phyloP scores from a whole-genome alignment of 2,113 vertebrate species.

The Talpa occidentalis region DNA sequence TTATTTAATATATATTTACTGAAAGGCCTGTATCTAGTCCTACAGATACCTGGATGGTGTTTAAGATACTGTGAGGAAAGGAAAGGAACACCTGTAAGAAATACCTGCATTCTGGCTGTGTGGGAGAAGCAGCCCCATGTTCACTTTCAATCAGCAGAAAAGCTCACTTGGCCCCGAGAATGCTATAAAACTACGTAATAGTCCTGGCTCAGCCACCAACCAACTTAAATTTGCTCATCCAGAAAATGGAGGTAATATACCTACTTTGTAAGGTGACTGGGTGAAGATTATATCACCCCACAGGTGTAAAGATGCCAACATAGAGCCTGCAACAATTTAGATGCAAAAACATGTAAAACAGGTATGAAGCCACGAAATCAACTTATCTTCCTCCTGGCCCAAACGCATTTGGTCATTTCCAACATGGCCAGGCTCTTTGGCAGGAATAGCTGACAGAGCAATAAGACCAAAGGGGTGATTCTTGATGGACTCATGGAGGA shows the following conservation, averaged over 20 bases:
- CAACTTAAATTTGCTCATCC: neutral
- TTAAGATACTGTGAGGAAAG: neutral
- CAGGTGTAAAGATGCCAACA: neutral
- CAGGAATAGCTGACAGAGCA: neutral
- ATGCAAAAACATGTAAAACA: neutral
- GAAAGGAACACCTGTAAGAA: neutral
- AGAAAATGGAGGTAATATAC: neutral
- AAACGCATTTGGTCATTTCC: neutral
- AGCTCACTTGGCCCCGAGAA: neutral
- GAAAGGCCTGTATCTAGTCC: neutral
- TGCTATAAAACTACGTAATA: neutral
- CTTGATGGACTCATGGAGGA: constrained; percentile 27
- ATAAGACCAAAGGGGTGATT: neutral
- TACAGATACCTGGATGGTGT: neutral
- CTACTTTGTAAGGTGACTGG: neutral
- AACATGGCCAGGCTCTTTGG: neutral
- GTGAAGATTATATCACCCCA: neutral
- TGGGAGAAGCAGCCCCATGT: neutral
- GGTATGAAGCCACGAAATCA: neutral
- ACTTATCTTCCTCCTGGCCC: neutral
- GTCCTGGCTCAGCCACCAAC: neutral
- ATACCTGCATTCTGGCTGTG: neutral
- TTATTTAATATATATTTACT: neutral
- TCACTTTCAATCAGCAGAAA: neutral
- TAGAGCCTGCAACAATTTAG: neutral